phyloP scores from a whole-genome alignment of 2,888 invertebrate species.

The Nymphalis polychloros region DNA sequence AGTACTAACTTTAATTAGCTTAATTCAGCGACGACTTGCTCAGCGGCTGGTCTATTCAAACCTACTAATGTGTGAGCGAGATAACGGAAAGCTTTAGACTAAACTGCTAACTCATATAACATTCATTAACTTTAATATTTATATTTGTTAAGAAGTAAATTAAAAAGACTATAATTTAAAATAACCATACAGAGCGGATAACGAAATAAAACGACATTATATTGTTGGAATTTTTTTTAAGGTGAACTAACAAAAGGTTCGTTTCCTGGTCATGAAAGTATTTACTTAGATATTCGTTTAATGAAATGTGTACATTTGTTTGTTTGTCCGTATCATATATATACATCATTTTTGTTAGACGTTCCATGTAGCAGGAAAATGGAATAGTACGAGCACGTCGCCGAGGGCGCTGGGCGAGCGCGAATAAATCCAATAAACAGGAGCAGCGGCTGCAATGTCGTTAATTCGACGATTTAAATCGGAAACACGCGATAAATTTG shows the following conservation, averaged over 20 bases:
- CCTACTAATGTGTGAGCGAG: slow-evolving; percentile 57
- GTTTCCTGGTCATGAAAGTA: too few species aligned
- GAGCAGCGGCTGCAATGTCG: slow-evolving; percentile 60
- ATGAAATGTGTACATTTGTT: neutral
- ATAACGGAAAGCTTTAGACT: slow-evolving; percentile 49
- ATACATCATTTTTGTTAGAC: neutral
- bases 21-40: slow-evolving; percentile 55
- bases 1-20: slow-evolving; percentile 63
- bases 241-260: too few species aligned
- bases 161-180: neutral
- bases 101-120: slow-evolving; percentile 36
- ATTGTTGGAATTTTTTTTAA: too few species aligned
- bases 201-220: too few species aligned
- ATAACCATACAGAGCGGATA: too few species aligned
- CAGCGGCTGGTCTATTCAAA: slow-evolving; percentile 52
- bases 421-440: slow-evolving; percentile 67
- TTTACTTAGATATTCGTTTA: neutral
- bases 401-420: slow-evolving; percentile 38
- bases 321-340: neutral
- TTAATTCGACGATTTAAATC: slow-evolving; percentile 79
- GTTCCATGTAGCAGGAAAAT: slow-evolving; percentile 15
- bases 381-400: slow-evolving; percentile 27
- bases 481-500: slow-evolving; percentile 77
- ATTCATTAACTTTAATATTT: slow-evolving; percentile 41
- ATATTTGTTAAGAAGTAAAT: slow-evolving; percentile 13